These are phyloP conservation scores for Callinectes sapidus DNA, from an alignment of 2,888 invertebrate species.

Conservation along the genomic window DNA sequence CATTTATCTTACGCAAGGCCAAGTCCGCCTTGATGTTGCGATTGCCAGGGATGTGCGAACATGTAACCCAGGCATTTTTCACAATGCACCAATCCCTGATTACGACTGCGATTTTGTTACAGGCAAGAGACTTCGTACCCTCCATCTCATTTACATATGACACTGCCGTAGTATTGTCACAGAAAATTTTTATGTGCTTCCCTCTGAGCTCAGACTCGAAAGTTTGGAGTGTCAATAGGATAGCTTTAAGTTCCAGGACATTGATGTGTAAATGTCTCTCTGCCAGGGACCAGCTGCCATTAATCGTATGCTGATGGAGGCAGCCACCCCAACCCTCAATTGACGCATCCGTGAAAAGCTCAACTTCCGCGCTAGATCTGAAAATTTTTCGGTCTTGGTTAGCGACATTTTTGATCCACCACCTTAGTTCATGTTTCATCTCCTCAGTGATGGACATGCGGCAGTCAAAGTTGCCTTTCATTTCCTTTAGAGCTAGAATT, in stretches of 20 bases:
- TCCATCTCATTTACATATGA: constrained; percentile 26
- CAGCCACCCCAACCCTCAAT: too few species aligned
- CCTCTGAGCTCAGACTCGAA: background rate
- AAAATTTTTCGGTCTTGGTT: too few species aligned
- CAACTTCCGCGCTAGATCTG: too few species aligned
- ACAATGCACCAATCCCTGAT: background rate
- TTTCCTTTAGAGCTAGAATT: too few species aligned
- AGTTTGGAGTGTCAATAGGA: background rate
- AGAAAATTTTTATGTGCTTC: constrained; percentile 19
- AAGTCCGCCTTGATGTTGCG: background rate
- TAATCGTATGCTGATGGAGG: background rate
- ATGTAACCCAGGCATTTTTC: constrained; percentile 1
- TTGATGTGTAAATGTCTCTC: constrained; percentile 21
- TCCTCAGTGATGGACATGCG: too few species aligned
- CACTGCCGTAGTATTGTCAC: constrained; percentile 33
- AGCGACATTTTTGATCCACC: too few species aligned
- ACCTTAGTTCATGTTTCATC: too few species aligned
- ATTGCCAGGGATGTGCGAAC: constrained; percentile 35
- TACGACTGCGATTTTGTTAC: background rate
- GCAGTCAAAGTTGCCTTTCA: too few species aligned
- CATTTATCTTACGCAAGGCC: background rate
- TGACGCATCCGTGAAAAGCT: too few species aligned
- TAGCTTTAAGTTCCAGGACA: background rate
- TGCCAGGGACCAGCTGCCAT: background rate
- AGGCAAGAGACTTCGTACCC: background rate